phyloP scores from a whole-genome alignment of 2,113 vertebrate species.

The Erythrolamprus reginae region DNA sequence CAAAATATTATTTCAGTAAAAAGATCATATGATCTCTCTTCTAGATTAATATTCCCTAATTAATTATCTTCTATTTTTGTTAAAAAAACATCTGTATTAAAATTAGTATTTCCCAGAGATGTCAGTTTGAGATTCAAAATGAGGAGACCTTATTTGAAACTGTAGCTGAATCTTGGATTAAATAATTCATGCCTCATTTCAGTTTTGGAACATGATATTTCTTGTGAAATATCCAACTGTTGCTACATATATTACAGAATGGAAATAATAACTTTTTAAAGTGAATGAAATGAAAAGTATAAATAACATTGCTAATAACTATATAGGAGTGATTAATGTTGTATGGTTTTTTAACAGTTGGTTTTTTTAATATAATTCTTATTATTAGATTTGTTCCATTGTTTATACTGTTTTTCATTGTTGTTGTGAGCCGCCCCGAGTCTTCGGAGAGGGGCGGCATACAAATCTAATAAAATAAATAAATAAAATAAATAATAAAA shows the following conservation, averaged over 20 bases:
- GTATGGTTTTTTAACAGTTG: too few species aligned
- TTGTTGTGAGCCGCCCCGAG: too few species aligned
- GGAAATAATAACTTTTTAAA: neutral
- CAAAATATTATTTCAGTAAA: neutral
- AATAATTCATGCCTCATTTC: neutral
- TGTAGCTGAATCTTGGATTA: neutral
- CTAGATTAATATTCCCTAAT: neutral
- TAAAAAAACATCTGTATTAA: neutral
- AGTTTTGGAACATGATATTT: neutral
- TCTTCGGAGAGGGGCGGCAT: too few species aligned
- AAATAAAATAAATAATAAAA: too few species aligned
- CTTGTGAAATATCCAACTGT: neutral
- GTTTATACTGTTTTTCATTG: too few species aligned
- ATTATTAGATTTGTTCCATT: too few species aligned
- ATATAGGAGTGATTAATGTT: neutral
- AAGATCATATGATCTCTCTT: neutral
- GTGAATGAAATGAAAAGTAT: neutral
- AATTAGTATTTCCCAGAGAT: neutral
- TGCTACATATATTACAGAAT: neutral
- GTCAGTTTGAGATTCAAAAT: neutral
- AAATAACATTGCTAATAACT: neutral
- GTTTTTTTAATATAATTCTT: too few species aligned
- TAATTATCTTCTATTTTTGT: neutral
- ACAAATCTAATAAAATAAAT: too few species aligned
- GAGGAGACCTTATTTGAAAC: neutral